Conservation (phyloP, 2,797 vertebrate species). For the Sebastolobus alascanus region DNA sequence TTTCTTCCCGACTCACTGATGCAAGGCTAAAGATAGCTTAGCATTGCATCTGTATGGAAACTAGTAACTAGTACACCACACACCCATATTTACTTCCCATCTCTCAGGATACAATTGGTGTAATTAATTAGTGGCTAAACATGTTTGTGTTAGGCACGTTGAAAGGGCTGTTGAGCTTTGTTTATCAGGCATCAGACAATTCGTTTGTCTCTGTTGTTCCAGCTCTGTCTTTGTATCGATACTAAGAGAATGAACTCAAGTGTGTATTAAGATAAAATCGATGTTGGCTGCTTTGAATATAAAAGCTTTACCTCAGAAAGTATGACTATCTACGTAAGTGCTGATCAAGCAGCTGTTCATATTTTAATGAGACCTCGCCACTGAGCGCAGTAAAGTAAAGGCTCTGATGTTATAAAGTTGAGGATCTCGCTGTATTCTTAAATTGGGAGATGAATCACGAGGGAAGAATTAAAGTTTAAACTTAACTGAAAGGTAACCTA, state of each 20-base stretch:
- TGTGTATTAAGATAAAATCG: conserved; percentile 38
- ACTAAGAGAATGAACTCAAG: conserved; percentile 36
- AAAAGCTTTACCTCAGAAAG: conserved; percentile 34
- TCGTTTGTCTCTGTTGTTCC: conserved; percentile 24
- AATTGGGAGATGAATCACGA: not conserved
- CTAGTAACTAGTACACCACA: conserved; percentile 17
- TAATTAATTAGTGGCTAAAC: conserved; percentile 66
- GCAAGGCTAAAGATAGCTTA: conserved; percentile 58
- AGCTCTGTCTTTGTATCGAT: conserved; percentile 31
- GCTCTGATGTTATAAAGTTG: not conserved
- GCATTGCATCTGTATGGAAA: conserved; percentile 39
- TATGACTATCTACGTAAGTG: not conserved
- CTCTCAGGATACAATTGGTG: conserved; percentile 50
- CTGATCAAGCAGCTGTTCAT: conserved; percentile 26
- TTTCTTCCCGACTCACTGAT: conserved; percentile 48
- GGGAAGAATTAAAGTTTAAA: conserved; percentile 5
- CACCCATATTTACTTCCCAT: conserved; percentile 34
- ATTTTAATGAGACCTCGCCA: conserved; percentile 18
- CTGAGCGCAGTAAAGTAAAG: not conserved
- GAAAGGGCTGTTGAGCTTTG: conserved; percentile 30
- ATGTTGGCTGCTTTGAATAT: conserved; percentile 31
- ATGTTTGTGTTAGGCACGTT: conserved; percentile 41
- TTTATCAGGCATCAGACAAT: conserved; percentile 28
- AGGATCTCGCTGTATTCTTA: conserved; percentile 9
- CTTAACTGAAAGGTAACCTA: conserved; percentile 5